A percentile compares a stretch with the other conserved stretches of the same genome.
phyloP scores from a whole-genome alignment of 2,113 vertebrate genomes.

The Sapayoa aenigma region DNA sequence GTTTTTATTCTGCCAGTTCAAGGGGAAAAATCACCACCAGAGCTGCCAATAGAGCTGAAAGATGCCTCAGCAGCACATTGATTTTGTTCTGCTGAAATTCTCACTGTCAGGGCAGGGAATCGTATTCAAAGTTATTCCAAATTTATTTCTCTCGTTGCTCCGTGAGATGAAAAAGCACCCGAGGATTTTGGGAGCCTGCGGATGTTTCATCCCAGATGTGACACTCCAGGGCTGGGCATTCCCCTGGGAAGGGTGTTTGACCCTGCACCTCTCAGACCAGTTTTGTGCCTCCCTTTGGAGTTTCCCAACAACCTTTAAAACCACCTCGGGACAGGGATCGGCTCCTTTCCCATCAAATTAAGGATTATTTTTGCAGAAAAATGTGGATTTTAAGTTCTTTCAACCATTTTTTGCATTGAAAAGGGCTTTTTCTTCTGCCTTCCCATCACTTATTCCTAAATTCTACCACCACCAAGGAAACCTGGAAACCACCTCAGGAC shows the following conservation, averaged over 20 bases:
- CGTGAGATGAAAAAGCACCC: background rate
- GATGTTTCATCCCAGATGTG: background rate
- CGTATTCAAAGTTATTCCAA: background rate
- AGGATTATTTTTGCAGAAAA: background rate
- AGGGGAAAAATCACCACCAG: constrained; percentile 25
- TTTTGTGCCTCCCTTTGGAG: background rate
- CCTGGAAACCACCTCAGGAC: too few relatives aligned
- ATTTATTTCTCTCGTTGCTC: background rate
- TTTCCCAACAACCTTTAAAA: background rate
- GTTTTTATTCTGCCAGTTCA: constrained; percentile 63
- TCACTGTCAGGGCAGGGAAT: background rate
- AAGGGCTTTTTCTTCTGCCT: accelerated
- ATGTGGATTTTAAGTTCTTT: accelerated
- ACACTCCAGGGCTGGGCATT: background rate
- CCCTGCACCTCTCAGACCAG: background rate
- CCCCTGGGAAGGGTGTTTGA: accelerated
- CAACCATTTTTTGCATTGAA: background rate
- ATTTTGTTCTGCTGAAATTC: constrained; percentile 31
- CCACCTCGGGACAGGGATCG: accelerated
- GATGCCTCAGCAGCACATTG: background rate
- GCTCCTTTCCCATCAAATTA: background rate
- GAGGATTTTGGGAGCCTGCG: background rate
- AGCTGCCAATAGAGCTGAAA: constrained; percentile 28
- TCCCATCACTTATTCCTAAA: background rate
- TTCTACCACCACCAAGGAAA: accelerated